Percentiles rank a stretch among this genome's conserved stretches.
Conservation (phyloP, 2,888 invertebrate species). For the Sminthurides aquaticus region DNA sequence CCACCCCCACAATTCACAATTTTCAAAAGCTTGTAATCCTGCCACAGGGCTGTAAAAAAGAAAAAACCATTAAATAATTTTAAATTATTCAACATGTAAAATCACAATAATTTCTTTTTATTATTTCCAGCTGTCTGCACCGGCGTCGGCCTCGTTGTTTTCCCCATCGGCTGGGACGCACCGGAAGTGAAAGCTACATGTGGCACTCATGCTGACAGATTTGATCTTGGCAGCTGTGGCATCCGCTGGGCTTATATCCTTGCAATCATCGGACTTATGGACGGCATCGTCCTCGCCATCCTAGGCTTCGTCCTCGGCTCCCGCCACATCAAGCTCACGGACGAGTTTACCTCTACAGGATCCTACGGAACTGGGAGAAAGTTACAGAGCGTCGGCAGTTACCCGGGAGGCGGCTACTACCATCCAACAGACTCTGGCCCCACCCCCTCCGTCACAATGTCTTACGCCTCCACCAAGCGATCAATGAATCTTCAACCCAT, state of each 20-base stretch:
- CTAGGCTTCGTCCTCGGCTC: constrained; percentile 89
- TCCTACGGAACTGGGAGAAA: constrained; percentile 27
- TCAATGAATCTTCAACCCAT: constrained; percentile 77
- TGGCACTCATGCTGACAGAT: constrained; percentile 68
- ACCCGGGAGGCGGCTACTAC: constrained; percentile 28
- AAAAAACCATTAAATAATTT: too few species aligned
- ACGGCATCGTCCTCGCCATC: constrained; percentile 75
- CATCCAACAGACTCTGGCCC: constrained; percentile 48
- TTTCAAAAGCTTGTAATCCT: too few species aligned
- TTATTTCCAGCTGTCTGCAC: constrained; percentile 68
- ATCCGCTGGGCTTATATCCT: constrained; percentile 89
- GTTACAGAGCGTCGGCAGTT: constrained; percentile 32
- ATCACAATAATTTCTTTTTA: constrained; percentile 18
- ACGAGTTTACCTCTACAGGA: constrained; percentile 53
- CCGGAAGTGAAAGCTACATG: constrained; percentile 75
- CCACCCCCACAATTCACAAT: too few species aligned
- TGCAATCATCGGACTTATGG: constrained; percentile 77
- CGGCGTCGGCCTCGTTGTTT: constrained; percentile 78
- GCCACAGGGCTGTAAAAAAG: too few species aligned
- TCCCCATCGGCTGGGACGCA: constrained; percentile 86
- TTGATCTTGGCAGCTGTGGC: constrained; percentile 69
- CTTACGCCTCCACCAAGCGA: constrained; percentile 67
- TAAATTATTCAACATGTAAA: background rate
- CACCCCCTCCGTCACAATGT: constrained; percentile 72
- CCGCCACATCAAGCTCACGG: constrained; percentile 74